Evolutionary conservation across 2,888 invertebrate genomes (phyloP).

Genomic region (Melanchra persicariae): DNA sequence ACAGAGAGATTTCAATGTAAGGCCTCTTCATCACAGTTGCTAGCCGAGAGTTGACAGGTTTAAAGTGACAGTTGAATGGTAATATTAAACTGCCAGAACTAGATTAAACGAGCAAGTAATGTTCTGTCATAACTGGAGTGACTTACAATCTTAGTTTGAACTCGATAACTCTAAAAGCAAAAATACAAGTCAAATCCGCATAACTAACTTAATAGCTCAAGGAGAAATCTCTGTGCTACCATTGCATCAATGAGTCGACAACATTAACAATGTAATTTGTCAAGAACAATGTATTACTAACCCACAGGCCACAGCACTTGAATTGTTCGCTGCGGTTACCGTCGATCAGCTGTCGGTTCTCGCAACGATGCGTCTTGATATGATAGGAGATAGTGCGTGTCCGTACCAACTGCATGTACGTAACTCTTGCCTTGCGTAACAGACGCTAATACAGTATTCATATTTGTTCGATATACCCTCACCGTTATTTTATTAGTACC

Average conservation of each 20-base stretch:
- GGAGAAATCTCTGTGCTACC: conserved; percentile 11
- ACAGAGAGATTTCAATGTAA: not conserved
- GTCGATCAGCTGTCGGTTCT: conserved; percentile 82
- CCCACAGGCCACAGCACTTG: conserved; percentile 12
- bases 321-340: conserved; percentile 58
- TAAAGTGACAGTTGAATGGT: conserved; percentile 20
- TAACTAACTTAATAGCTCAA: conserved; percentile 3
- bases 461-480: conserved; percentile 70
- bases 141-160: not conserved
- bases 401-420: conserved; percentile 75
- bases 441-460: conserved; percentile 70
- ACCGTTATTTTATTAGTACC: conserved; percentile 75
- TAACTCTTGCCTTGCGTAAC: conserved; percentile 82
- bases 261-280: conserved; percentile 54
- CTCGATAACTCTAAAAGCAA: conserved; percentile 18
- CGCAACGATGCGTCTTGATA: conserved; percentile 84
- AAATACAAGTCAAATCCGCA: conserved; percentile 9
- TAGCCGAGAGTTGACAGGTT: not conserved
- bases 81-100: conserved; percentile 12
- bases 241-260: conserved; percentile 33
- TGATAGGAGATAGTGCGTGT: conserved; percentile 86
- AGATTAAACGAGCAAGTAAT: conserved; percentile 12
- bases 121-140: not conserved
- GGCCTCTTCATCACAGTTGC: conserved; percentile 5
- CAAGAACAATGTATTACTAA: conserved; percentile 38